Conservation (phyloP, 2,888 invertebrate species). For the Ceramica pisi region DNA sequence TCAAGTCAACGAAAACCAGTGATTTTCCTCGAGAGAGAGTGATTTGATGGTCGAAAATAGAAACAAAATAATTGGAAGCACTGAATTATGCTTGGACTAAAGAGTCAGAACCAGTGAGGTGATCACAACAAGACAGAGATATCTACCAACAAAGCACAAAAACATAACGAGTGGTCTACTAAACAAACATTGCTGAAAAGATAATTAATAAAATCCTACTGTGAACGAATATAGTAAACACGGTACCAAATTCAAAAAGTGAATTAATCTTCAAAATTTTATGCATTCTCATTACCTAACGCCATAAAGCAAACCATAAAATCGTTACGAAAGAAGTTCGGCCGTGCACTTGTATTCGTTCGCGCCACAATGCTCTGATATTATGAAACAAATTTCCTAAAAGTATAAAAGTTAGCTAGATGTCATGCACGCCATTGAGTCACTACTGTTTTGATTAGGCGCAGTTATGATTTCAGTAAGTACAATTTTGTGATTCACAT, state of each 20-base stretch:
- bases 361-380: conserved; percentile 64
- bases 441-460: conserved; percentile 54
- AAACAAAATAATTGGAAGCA: too few relatives aligned
- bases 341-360: conserved; percentile 33
- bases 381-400: conserved; percentile 60
- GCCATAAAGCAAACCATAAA: conserved; percentile 54
- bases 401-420: conserved; percentile 72
- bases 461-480: conserved; percentile 73
- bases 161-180: neutral
- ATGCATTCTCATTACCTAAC: conserved; percentile 62
- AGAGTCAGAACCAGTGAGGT: neutral
- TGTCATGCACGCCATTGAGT: conserved; percentile 61
- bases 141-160: neutral
- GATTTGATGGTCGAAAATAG: too few relatives aligned
- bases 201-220: conserved; percentile 15
- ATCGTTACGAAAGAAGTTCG: conserved; percentile 44
- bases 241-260: conserved; percentile 25
- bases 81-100: too few relatives aligned
- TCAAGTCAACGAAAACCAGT: neutral
- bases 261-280: conserved; percentile 40
- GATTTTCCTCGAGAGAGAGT: neutral
- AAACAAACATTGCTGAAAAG: conserved; percentile 2
- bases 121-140: neutral
- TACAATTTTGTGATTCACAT: conserved; percentile 32
- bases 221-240: conserved; percentile 16